A percentile compares a stretch with the other conserved stretches of the same genome.
Evolutionary conservation across 35 echinoderm and acorn worm genomes (phyloP).

Genomic region (Ophioderma brevispina): DNA sequence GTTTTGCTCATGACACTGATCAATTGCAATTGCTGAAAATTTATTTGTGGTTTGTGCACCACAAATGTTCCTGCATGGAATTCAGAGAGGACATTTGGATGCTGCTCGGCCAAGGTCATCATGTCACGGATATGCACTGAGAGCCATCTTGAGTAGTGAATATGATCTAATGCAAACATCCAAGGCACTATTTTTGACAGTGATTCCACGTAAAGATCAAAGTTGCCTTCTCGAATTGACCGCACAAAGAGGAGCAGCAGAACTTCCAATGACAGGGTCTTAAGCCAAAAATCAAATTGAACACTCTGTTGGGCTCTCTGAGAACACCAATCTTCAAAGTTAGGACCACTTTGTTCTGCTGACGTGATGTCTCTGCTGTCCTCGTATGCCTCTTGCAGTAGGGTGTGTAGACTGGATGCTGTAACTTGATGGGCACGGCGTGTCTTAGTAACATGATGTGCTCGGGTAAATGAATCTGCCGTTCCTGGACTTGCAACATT

Average conservation of each 20-base stretch:
- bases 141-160: constrained; percentile 41
- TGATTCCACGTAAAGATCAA: constrained; percentile 36
- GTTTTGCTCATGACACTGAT: constrained; percentile 77
- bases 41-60: constrained; percentile 39
- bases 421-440: constrained; percentile 53
- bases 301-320: background rate
- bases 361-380: background rate
- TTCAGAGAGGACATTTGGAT: constrained; percentile 37
- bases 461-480: constrained; percentile 45
- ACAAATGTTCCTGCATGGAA: constrained; percentile 53
- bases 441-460: constrained; percentile 33
- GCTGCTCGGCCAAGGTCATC: constrained; percentile 24
- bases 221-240: too few relatives aligned
- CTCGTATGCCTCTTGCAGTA: constrained; percentile 27
- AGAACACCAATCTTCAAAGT: constrained; percentile 42
- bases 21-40: constrained; percentile 71
- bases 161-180: constrained; percentile 67
- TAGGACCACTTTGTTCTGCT: background rate
- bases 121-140: constrained; percentile 47
- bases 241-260: constrained; percentile 11
- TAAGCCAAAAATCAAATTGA: constrained; percentile 54
- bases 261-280: constrained; percentile 38
- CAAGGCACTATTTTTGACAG: constrained; percentile 26
- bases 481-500: constrained; percentile 32
- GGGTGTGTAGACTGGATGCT: constrained; percentile 28